Evolutionary conservation across 2,888 invertebrate genomes (phyloP), one percentile per base, ranked within the genome.

Genomic region (Isotomurus palustris): DNA sequence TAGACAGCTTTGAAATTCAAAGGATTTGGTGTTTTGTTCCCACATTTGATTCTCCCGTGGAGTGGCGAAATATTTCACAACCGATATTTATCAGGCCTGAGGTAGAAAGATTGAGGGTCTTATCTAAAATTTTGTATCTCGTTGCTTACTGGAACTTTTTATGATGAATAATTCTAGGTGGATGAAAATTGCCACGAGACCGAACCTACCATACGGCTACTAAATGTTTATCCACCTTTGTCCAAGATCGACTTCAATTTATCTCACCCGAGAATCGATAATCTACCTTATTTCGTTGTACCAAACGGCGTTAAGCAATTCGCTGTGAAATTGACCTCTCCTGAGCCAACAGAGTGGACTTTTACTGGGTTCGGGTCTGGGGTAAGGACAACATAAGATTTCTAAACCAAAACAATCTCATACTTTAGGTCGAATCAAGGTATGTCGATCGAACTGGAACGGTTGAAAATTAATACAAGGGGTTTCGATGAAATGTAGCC

Each of bases 41-140:
- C 14, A 40, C 44, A 3, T 24, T 59, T 22, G 56, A 32, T 2
- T 56, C 60, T 3, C 17, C 56, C 12, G 28, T 21, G 0, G 58
- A 56, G 19, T 65, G 65, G 65, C 56, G 53, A 53, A 65, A 65
- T 52, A 57, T 56, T 12, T 65, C 65, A 12, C 60, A 56, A 43
- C 62, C 62, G 5, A 58, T 65, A 25, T 65, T 65, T 29, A 40
- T 65, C 19, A 41, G 58, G 32, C 27, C 50, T 24, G 64, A 64
- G 48, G 64, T 64, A 24, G n/a, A n/a, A n/a, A n/a, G n/a, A n/a
- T n/a, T n/a, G n/a, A n/a, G n/a, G 29, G 14, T 58, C 19, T 24
- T 24, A 47, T 25, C 25, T 25, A 27, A 47, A 21, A 44, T 44
- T 17, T 40, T n/a, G 40, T 6, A 6, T n/a, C 17, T 8, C 6